These are phyloP conservation scores for Actenoides lindsayi DNA, from an alignment of 2,113 vertebrate genomes.

Conservation along the genomic window DNA sequence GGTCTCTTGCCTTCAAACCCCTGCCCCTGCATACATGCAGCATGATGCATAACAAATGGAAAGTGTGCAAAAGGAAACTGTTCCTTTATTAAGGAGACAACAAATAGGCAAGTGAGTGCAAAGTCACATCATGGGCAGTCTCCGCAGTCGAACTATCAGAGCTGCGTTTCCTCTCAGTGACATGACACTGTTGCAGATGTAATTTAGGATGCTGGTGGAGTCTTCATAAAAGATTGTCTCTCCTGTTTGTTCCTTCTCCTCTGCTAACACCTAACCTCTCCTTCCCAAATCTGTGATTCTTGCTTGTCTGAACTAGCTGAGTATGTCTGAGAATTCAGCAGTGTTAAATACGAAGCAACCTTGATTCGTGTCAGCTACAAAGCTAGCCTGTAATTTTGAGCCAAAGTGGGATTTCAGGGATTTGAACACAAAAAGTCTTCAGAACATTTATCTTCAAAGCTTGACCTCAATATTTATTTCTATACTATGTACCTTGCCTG, in stretches of 20 bases:
- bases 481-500: not conserved
- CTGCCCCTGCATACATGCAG: not conserved
- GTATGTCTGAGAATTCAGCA: not conserved
- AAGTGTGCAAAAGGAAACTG: not conserved
- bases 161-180: not conserved
- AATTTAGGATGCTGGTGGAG: not conserved
- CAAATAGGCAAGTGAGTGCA: not conserved
- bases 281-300: not conserved
- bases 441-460: not conserved
- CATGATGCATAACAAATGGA: not conserved
- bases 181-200: not conserved
- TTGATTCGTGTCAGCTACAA: not conserved
- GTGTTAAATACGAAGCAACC: not conserved
- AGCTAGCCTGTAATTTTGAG: not conserved
- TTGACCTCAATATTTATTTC: slow-evolving; percentile 6
- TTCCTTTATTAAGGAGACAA: not conserved
- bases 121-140: not conserved
- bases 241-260: not conserved
- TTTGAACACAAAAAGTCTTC: not conserved
- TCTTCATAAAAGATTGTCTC: not conserved
- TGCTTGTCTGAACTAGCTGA: not conserved
- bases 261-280: not conserved
- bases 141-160: not conserved
- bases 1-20: not conserved
- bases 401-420: not conserved